A percentile compares a stretch with the other conserved stretches of the same genome.
Conservation (phyloP, 2,888 invertebrate genomes). For the Lepidocyrtoides sp. region DNA sequence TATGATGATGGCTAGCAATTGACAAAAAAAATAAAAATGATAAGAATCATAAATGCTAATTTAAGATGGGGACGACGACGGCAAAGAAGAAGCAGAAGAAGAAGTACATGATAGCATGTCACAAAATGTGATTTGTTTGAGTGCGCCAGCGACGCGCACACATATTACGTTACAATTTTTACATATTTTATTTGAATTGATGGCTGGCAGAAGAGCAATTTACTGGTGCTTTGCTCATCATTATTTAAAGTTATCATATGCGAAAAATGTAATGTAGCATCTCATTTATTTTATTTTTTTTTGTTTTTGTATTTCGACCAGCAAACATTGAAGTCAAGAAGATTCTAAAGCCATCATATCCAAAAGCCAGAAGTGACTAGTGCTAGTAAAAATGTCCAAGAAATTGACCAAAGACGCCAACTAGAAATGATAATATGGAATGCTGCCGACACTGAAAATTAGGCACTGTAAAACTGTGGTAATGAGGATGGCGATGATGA, state of each 20-base stretch:
- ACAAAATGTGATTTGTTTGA: neutral
- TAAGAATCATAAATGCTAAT: constrained; percentile 70
- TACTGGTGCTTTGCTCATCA: constrained; percentile 51
- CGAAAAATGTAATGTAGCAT: neutral
- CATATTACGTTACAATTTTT: constrained; percentile 52
- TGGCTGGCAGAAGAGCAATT: constrained; percentile 62
- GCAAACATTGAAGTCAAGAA: neutral
- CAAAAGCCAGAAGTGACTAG: neutral
- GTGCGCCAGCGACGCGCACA: neutral
- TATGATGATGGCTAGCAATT: constrained; percentile 65
- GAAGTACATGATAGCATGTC: constrained; percentile 12
- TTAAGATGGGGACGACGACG: constrained; percentile 44
- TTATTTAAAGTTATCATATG: neutral
- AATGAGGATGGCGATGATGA: neutral
- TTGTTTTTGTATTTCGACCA: neutral
- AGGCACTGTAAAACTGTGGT: constrained; percentile 2
- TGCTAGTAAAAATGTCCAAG: neutral
- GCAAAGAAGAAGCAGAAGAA: neutral
- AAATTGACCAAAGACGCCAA: neutral
- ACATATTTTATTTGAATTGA: constrained; percentile 43
- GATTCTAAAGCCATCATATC: neutral
- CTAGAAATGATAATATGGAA: constrained; percentile 46
- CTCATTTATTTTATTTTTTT: constrained; percentile 28
- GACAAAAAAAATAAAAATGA: constrained; percentile 64
- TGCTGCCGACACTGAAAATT: constrained; percentile 70